These are phyloP conservation scores for Lycaena phlaeas DNA, from an alignment of 2,888 invertebrate genomes.

Conservation along the genomic window DNA sequence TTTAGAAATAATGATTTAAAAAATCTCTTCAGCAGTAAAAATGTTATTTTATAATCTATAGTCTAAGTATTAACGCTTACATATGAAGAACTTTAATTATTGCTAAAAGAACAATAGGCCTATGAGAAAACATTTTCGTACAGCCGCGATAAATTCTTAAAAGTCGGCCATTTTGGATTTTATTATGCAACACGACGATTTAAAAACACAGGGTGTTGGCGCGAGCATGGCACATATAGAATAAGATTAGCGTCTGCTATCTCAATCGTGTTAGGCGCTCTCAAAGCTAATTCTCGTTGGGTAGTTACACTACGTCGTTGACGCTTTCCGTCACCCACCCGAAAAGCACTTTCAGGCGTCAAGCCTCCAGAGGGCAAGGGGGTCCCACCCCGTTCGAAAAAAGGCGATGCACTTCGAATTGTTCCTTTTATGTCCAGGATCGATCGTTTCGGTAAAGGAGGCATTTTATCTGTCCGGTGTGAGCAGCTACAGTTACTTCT, in stretches of 20 bases:
- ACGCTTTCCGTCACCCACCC: constrained; percentile 53
- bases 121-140: too few relatives aligned
- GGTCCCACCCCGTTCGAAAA: constrained; percentile 50
- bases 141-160: too few relatives aligned
- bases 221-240: constrained; percentile 14
- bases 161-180: too few relatives aligned
- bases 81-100: too few relatives aligned
- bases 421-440: constrained; percentile 70
- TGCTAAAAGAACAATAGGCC: too few relatives aligned
- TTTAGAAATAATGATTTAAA: too few relatives aligned
- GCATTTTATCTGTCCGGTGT: constrained; percentile 58
- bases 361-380: constrained; percentile 40
- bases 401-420: constrained; percentile 70
- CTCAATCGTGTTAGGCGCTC: constrained; percentile 25
- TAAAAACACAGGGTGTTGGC: not conserved
- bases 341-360: constrained; percentile 60
- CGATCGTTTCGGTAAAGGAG: constrained; percentile 68
- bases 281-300: constrained; percentile 44
- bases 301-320: constrained; percentile 28
- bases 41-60: too few relatives aligned
- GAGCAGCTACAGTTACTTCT: constrained; percentile 45
- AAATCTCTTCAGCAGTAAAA: too few relatives aligned
- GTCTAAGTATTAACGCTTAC: too few relatives aligned
- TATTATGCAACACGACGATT: too few relatives aligned
- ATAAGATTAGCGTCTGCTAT: constrained; percentile 22